Conservation (phyloP, 1,140 invertebrate genomes). For the Acromyrmex echinatior region DNA sequence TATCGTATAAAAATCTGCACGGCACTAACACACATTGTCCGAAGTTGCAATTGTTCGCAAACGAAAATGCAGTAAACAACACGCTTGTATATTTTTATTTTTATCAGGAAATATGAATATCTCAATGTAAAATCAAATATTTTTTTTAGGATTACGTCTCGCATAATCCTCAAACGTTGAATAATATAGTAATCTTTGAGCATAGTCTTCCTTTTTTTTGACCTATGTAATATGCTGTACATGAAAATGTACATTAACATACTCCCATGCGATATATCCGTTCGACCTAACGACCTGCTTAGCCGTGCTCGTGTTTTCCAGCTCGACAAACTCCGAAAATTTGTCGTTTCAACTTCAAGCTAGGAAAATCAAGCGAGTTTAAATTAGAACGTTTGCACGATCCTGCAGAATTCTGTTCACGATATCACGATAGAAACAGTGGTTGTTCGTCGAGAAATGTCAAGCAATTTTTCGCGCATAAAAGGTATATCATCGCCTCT, state of each 20-base stretch:
- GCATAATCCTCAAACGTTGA: too few relatives aligned
- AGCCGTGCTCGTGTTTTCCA: slow-evolving; percentile 15
- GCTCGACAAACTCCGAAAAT: slow-evolving; percentile 44
- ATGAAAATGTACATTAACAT: slow-evolving; percentile 14
- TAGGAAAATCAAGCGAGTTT: slow-evolving; percentile 45
- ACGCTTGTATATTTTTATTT: neutral
- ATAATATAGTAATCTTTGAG: neutral
- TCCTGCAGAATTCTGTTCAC: neutral
- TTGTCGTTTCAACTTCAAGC: slow-evolving; percentile 50
- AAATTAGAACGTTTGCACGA: slow-evolving; percentile 44
- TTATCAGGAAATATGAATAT: slow-evolving; percentile 5
- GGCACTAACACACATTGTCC: neutral
- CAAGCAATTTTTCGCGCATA: slow-evolving; percentile 10
- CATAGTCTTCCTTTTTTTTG: neutral
- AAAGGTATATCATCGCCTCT: slow-evolving; percentile 16
- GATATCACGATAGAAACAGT: neutral
- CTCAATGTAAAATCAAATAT: slow-evolving; percentile 10
- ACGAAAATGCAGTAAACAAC: neutral
- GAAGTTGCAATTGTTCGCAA: slow-evolving; percentile 29
- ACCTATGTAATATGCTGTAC: neutral
- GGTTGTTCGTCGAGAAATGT: slow-evolving; percentile 12
- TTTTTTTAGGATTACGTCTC: neutral
- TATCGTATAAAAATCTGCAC: slow-evolving; percentile 24
- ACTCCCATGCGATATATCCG: neutral
- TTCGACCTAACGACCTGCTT: slow-evolving; percentile 51